Conservation (phyloP, 1,140 invertebrate genomes). For the Penaeus vannamei region DNA sequence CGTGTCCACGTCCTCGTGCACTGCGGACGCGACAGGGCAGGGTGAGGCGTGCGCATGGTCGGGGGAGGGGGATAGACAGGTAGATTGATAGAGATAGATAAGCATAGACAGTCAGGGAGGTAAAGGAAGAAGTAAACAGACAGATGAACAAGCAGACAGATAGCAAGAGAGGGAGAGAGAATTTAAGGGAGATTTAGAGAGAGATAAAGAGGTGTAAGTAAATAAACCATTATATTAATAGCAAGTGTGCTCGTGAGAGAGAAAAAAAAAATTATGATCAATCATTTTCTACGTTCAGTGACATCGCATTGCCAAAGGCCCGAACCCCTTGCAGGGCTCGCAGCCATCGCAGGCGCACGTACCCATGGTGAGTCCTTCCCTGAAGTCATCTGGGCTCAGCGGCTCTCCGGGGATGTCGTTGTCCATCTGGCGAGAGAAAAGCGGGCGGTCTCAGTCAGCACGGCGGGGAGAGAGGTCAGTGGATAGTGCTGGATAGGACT, state of each 20-base stretch:
- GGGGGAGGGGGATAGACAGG: neutral
- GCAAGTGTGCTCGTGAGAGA: too few species aligned
- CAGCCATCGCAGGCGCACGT: neutral
- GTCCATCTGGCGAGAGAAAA: neutral
- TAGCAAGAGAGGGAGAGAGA: too few species aligned
- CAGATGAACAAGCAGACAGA: too few species aligned
- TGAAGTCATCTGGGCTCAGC: constrained; percentile 24
- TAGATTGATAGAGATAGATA: neutral
- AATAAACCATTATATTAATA: too few species aligned
- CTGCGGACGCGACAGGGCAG: neutral
- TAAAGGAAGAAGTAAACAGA: neutral
- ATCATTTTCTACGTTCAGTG: too few species aligned
- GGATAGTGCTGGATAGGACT: neutral
- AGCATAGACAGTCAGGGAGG: neutral
- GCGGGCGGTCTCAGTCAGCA: too few species aligned
- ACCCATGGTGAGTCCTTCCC: constrained; percentile 32
- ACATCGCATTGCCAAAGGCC: too few species aligned
- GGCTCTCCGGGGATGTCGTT: constrained; percentile 24
- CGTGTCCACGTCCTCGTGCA: constrained; percentile 31
- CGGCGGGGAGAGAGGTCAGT: neutral
- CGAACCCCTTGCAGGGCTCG: too few species aligned
- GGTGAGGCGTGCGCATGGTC: too few species aligned
- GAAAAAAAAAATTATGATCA: too few species aligned
- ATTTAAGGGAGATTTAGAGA: too few species aligned
- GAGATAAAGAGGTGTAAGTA: too few species aligned